Percentiles rank a stretch among this genome's conserved stretches.
Conservation (phyloP, 1,140 invertebrate genomes). For the Ladona fulva region DNA sequence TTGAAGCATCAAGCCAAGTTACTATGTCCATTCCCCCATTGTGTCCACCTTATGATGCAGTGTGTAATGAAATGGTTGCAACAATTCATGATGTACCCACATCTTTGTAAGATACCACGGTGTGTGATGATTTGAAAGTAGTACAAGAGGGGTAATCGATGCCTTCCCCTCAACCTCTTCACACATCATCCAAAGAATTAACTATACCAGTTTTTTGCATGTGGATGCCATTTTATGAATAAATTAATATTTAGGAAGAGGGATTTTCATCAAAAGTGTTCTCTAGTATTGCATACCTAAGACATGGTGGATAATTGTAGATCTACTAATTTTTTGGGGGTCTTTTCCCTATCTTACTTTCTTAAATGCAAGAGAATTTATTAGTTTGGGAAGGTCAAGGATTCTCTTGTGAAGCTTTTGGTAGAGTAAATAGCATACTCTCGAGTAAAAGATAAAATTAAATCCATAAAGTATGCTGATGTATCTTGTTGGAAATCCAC, state of each 20-base stretch:
- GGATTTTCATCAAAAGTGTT: neutral
- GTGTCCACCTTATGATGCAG: neutral
- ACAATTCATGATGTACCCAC: neutral
- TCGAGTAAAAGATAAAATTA: too few relatives aligned
- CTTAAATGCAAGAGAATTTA: neutral
- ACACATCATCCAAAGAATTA: conserved; percentile 9
- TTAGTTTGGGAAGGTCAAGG: neutral
- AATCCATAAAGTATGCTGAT: too few relatives aligned
- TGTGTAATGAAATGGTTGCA: neutral
- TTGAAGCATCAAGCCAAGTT: conserved; percentile 1
- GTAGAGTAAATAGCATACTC: neutral
- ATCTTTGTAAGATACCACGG: conserved; percentile 6
- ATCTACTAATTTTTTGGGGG: neutral
- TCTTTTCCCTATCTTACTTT: neutral
- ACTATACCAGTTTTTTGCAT: neutral
- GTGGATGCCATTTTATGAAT: conserved; percentile 9
- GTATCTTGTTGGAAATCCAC: too few relatives aligned
- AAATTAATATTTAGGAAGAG: conserved; percentile 10
- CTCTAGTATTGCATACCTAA: neutral
- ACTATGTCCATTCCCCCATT: conserved; percentile 4
- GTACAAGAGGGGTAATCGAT: conserved; percentile 5
- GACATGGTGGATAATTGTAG: neutral
- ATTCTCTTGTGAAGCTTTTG: neutral
- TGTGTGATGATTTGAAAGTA: neutral
- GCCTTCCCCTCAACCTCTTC: conserved; percentile 2